Evolutionary conservation across 2,113 vertebrate genomes (phyloP).

Genomic region (Rhizomys pruinosus): DNA sequence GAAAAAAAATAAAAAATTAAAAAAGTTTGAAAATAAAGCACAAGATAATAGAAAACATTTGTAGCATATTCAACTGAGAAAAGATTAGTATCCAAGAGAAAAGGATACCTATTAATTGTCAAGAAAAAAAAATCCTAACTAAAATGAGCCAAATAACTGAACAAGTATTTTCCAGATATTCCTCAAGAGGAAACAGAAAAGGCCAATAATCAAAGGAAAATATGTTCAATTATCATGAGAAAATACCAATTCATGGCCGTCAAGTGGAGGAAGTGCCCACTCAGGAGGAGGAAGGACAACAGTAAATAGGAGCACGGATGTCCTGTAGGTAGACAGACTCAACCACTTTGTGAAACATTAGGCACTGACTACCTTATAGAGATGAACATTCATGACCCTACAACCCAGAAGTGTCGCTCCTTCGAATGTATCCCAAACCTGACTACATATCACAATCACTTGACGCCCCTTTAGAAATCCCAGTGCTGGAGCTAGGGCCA

Average conservation of each 20-base stretch:
- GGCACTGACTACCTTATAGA: background rate
- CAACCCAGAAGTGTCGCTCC: background rate
- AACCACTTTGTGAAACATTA: background rate
- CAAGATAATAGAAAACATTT: background rate
- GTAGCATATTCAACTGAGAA: background rate
- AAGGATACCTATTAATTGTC: background rate
- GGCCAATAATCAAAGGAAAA: too few relatives aligned
- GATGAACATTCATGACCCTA: background rate
- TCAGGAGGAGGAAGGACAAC: background rate
- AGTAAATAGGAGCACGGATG: background rate
- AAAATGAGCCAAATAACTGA: background rate
- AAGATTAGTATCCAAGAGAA: background rate
- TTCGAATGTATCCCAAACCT: background rate
- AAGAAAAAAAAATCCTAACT: background rate
- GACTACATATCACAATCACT: background rate
- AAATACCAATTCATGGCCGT: background rate
- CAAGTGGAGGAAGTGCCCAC: background rate
- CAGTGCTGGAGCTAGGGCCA: too few relatives aligned
- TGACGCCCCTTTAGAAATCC: background rate
- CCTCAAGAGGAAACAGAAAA: background rate
- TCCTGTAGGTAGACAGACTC: background rate
- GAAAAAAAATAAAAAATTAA: too few relatives aligned
- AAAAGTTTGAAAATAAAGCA: conserved; percentile 1
- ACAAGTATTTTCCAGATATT: background rate
- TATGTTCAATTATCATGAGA: background rate